A percentile compares a stretch with the other conserved stretches of the same genome.
Evolutionary conservation across 2,797 vertebrate genomes (phyloP).

Genomic region (Protosalanx chinensis): DNA sequence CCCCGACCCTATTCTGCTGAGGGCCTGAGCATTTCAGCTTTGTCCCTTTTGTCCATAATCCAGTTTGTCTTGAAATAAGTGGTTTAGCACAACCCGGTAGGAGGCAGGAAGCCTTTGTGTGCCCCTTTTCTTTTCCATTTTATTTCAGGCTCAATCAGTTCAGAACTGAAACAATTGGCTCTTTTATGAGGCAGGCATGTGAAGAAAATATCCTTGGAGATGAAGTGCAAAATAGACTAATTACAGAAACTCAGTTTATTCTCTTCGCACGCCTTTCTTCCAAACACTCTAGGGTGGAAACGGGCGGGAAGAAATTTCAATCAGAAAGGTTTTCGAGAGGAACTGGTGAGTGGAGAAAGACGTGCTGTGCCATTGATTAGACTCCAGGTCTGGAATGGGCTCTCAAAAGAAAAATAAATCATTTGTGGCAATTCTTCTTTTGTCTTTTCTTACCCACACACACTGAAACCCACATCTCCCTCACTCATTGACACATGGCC

Average conservation of each 20-base stretch:
- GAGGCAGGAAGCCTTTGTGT: constrained; percentile 55
- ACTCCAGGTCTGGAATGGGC: constrained; percentile 28
- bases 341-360: constrained; percentile 20
- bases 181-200: constrained; percentile 71
- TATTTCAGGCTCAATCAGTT: constrained; percentile 70
- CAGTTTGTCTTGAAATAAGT: constrained; percentile 81
- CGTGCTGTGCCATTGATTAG: constrained; percentile 14
- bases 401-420: constrained; percentile 34
- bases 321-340: constrained; percentile 26
- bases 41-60: constrained; percentile 73
- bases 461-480: constrained; percentile 1
- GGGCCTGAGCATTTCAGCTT: constrained; percentile 68
- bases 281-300: constrained; percentile 49
- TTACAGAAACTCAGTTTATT: constrained; percentile 55
- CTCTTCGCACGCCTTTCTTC: constrained; percentile 36
- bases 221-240: constrained; percentile 71
- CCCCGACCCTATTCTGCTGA: constrained; percentile 55
- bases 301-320: constrained; percentile 46
- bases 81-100: constrained; percentile 73
- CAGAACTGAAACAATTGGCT: constrained; percentile 73
- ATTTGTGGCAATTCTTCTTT: constrained; percentile 27
- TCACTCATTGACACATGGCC: neutral
- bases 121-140: constrained; percentile 39
- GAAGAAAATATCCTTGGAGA: constrained; percentile 72
- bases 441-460: constrained; percentile 18